Conservation (phyloP, 2,888 invertebrate species). For the Archaeoteleia sp. region DNA sequence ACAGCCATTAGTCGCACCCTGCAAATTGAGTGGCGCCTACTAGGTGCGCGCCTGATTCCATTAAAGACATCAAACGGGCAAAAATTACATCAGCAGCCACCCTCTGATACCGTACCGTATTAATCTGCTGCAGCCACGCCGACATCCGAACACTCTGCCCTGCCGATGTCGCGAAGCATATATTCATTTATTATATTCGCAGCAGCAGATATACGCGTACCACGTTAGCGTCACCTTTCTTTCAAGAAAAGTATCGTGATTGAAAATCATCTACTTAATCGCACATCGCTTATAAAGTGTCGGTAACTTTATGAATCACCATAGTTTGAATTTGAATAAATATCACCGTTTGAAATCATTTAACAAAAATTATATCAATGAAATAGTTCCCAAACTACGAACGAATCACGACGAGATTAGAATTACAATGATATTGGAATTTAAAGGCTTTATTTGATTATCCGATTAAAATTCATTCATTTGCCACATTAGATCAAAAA, state of each 20-base stretch:
- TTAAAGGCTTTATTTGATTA: no score
- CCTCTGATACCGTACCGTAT: constrained; percentile 65
- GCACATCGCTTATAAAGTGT: background rate
- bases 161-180: constrained; percentile 46
- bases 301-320: no score
- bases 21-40: constrained; percentile 74
- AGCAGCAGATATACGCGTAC: constrained; percentile 26
- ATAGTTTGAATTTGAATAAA: no score
- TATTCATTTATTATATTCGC: constrained; percentile 49
- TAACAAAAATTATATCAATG: no score
- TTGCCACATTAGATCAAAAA: no score
- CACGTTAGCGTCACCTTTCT: constrained; percentile 32
- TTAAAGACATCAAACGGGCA: constrained; percentile 74
- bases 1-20: constrained; percentile 74
- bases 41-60: constrained; percentile 74
- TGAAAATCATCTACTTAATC: constrained; percentile 10
- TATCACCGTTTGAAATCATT: no score
- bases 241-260: constrained; percentile 29
- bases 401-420: no score
- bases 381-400: no score
- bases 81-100: constrained; percentile 73
- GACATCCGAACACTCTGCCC: constrained; percentile 55
- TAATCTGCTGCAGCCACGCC: constrained; percentile 61
- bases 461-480: no score
- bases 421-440: no score